Evolutionary conservation across 2,888 invertebrate species (phyloP).

Genomic region (Dasysyrphus tricinctus): DNA sequence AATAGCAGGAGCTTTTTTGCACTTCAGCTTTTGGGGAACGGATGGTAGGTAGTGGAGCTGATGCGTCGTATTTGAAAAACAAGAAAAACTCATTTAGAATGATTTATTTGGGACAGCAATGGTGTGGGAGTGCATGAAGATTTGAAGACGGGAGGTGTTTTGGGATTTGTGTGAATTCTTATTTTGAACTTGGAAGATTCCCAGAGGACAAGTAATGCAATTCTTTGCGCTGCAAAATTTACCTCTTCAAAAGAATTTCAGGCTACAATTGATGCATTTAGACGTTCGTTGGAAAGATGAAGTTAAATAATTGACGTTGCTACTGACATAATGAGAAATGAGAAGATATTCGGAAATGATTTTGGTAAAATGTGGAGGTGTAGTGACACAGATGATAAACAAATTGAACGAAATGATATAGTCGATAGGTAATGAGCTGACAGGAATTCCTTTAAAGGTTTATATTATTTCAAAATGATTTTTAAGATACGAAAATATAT

Average conservation of each 20-base stretch:
- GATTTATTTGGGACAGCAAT: constrained; percentile 60
- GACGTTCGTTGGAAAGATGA: constrained; percentile 37
- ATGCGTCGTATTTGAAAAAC: constrained; percentile 40
- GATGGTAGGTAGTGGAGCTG: not conserved
- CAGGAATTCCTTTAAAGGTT: not conserved
- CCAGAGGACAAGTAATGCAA: constrained; percentile 21
- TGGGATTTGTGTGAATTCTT: constrained; percentile 37
- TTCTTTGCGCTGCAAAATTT: not conserved
- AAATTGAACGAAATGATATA: not conserved
- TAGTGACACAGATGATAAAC: not conserved
- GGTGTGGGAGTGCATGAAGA: not conserved
- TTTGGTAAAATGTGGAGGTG: not conserved
- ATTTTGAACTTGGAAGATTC: constrained; percentile 29
- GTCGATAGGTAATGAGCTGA: not conserved
- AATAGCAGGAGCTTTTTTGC: not conserved
- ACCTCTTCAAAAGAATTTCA: constrained; percentile 50
- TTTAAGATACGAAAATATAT: too few relatives aligned
- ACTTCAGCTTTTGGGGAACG: constrained; percentile 36
- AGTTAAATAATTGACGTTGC: constrained; percentile 35
- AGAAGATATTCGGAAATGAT: not conserved
- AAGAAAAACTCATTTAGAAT: constrained; percentile 72
- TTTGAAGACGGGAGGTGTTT: not conserved
- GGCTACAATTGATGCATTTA: constrained; percentile 55
- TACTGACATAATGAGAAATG: constrained; percentile 62
- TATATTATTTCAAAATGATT: too few relatives aligned